These are phyloP conservation scores for Psophia crepitans DNA, from an alignment of 2,113 vertebrate species.

Conservation along the genomic window DNA sequence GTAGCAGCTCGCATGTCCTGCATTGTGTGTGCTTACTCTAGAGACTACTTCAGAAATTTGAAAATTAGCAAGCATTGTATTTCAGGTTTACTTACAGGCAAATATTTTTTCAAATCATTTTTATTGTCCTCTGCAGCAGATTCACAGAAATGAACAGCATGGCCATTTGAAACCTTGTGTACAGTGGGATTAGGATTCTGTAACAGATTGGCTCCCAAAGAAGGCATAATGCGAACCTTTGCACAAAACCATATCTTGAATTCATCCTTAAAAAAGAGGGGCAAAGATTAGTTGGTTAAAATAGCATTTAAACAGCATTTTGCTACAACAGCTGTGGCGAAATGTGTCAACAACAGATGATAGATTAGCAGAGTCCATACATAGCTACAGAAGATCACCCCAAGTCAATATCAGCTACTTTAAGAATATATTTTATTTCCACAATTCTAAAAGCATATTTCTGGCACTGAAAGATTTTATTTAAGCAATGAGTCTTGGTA, in stretches of 20 bases:
- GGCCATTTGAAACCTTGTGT: slow-evolving; percentile 81
- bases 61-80: not conserved
- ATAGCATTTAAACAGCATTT: not conserved
- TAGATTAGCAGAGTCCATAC: not conserved
- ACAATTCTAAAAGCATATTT: not conserved
- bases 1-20: not conserved
- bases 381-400: not conserved
- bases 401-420: not conserved
- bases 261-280: slow-evolving; percentile 83
- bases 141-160: slow-evolving; percentile 70
- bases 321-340: not conserved
- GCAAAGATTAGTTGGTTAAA: not conserved
- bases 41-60: not conserved
- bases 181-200: slow-evolving; percentile 76
- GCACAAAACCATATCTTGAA: slow-evolving; percentile 95
- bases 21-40: not conserved
- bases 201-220: slow-evolving; percentile 81
- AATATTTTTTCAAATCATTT: slow-evolving; percentile 67
- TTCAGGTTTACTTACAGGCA: slow-evolving; percentile 66
- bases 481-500: not conserved
- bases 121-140: slow-evolving; percentile 73
- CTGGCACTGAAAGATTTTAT: not conserved
- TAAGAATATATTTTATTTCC: not conserved
- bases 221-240: slow-evolving; percentile 86
- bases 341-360: not conserved